Conservation (phyloP, 2,113 vertebrate genomes). For the Podiceps cristatus region DNA sequence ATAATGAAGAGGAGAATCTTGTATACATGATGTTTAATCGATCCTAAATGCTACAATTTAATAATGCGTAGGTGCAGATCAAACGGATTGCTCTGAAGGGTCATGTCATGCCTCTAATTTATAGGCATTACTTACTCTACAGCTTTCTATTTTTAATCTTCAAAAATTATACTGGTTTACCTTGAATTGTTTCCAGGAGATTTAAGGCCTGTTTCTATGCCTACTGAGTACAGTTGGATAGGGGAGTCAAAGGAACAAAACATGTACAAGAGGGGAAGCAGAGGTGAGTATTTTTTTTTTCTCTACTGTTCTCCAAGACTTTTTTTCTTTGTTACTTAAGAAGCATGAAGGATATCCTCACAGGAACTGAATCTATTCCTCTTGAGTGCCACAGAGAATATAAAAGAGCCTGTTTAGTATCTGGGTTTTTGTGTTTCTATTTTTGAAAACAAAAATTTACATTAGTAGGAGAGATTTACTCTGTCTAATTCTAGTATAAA, state of each 20-base stretch:
- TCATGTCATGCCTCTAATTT: neutral
- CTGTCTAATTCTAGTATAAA: neutral
- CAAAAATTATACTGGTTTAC: conserved; percentile 45
- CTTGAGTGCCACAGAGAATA: neutral
- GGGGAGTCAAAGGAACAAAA: conserved; percentile 86
- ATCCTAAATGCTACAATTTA: neutral
- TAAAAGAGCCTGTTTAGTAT: neutral
- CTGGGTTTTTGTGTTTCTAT: neutral
- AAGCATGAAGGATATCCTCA: neutral
- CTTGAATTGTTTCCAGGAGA: conserved; percentile 86
- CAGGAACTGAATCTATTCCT: neutral
- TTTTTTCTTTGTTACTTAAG: neutral
- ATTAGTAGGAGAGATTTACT: neutral
- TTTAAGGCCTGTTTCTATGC: conserved; percentile 87
- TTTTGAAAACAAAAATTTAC: neutral
- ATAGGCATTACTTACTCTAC: neutral
- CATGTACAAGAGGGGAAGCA: conserved; percentile 85
- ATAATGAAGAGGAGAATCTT: neutral
- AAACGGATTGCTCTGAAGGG: neutral
- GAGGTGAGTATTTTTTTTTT: conserved; percentile 78
- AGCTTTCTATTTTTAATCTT: neutral
- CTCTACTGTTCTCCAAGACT: neutral
- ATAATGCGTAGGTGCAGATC: neutral
- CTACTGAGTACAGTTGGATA: conserved; percentile 85
- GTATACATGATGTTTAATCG: neutral